Evolutionary conservation across 2,888 invertebrate species (phyloP), one percentile per base, ranked within the genome.

Genomic region (Cheilosia impressa): DNA sequence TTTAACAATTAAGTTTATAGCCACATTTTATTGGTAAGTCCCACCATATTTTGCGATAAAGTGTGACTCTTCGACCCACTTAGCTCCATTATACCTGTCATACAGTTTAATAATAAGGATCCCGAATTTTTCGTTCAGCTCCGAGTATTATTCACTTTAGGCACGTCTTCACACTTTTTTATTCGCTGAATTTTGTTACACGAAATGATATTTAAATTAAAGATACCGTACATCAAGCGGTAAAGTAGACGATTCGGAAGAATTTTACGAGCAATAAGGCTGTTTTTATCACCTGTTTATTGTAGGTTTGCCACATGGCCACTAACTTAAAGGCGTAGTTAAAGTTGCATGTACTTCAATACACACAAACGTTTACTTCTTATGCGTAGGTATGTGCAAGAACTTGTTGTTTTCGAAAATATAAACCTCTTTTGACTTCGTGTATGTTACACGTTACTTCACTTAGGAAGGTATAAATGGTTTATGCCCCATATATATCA

Each of bases 181-280:
- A 45, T 45, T 45, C 24, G 15, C 0, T 62, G 45, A 45, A 62
- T 62, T n/a, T 62, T 31, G 45, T 27, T n/a, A 45, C 7, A 34
- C 45, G 27, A 62, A 62, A 45, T 27, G 17, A 62, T 62, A 62
- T 62, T 27, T 24, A 62, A 45, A 62, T 45, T 62, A 45, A 62
- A 62, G 27, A 43, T n/a, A 62, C 45, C 62, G 27, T 58, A 41
- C 58, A 58, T 41, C 38, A 22, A 58, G 10, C 13, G 43, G 60
- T 62, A 27, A 62, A 22, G 41, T 22, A 41, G 58, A 19, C 45
- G 9, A 62, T 62, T 62, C 27, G 10, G 24, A n/a, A 4, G 45
- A 27, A 62, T 45, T 62, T 62, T 62, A 62, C 45, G 62, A 43
- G 45, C 43, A 27, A 62, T 62, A 45, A 62, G 27, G 10, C 19